Evolutionary conservation across 2,113 vertebrate species (phyloP).

Genomic region (Rostratula benghalensis): DNA sequence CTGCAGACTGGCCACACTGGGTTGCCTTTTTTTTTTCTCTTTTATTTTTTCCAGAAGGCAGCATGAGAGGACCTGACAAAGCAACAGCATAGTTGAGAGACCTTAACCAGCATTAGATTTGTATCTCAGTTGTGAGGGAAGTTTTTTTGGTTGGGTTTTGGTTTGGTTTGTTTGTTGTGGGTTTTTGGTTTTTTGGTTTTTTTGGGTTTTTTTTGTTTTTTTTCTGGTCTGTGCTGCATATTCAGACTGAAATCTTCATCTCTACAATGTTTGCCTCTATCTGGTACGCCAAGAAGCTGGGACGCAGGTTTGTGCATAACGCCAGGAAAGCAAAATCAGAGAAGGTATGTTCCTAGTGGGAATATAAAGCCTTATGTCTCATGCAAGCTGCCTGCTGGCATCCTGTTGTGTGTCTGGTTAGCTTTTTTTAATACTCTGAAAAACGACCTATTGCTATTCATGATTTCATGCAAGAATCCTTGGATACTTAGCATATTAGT

Average conservation of each 20-base stretch:
- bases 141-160: slow-evolving; percentile 5
- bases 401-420: slow-evolving; percentile 34
- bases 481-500: slow-evolving; percentile 8
- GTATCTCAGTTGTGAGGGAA: slow-evolving; percentile 60
- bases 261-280: slow-evolving; percentile 92
- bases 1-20: slow-evolving; percentile 75
- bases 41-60: slow-evolving; percentile 46
- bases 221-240: slow-evolving; percentile 23
- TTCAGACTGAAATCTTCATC: slow-evolving; percentile 64
- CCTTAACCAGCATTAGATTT: slow-evolving; percentile 39
- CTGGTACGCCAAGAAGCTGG: slow-evolving; percentile 98
- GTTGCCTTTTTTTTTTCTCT: background rate
- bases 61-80: slow-evolving; percentile 75
- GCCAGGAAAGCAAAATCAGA: slow-evolving; percentile 91
- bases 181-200: background rate
- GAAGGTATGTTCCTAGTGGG: slow-evolving; percentile 81
- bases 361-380: slow-evolving; percentile 63
- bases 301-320: slow-evolving; percentile 92
- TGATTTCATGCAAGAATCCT: slow-evolving; percentile 15
- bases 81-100: slow-evolving; percentile 73
- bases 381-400: slow-evolving; percentile 55
- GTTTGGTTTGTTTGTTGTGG: background rate
- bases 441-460: slow-evolving; percentile 35
- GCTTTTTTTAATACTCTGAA: slow-evolving; percentile 47
- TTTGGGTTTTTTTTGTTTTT: background rate